phyloP scores from a whole-genome alignment of 2,113 vertebrate genomes.

The Mustela lutreola region DNA sequence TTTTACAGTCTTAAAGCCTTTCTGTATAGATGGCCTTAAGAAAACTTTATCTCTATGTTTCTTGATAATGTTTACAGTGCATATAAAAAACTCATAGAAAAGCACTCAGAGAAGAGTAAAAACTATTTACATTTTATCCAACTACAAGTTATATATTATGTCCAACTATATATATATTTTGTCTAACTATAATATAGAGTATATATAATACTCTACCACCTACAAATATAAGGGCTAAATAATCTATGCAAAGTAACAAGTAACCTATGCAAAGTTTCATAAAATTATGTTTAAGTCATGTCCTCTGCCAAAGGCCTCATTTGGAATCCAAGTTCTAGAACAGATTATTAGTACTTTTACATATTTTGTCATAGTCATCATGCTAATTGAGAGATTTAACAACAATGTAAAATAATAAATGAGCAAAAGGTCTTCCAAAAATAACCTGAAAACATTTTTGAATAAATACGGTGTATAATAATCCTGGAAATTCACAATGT shows the following conservation, averaged over 20 bases:
- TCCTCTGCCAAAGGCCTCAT: background rate
- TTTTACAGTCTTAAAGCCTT: background rate
- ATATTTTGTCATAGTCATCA: background rate
- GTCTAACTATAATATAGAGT: background rate
- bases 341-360: background rate
- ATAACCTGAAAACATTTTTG: slow-evolving; percentile 12
- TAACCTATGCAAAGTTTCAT: background rate
- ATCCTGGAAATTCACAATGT: background rate
- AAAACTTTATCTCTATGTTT: background rate
- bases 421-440: background rate
- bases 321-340: background rate
- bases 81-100: background rate
- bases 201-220: background rate
- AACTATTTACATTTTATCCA: background rate
- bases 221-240: background rate
- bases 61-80: background rate
- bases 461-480: background rate
- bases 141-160: background rate
- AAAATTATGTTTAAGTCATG: background rate
- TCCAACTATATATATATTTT: background rate
- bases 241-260: slow-evolving; percentile 20
- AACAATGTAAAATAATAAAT: background rate
- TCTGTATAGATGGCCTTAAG: background rate
- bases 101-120: background rate
- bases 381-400: background rate